phyloP scores from a whole-genome alignment of 2,113 vertebrate genomes.

The Danionella cerebrum region DNA sequence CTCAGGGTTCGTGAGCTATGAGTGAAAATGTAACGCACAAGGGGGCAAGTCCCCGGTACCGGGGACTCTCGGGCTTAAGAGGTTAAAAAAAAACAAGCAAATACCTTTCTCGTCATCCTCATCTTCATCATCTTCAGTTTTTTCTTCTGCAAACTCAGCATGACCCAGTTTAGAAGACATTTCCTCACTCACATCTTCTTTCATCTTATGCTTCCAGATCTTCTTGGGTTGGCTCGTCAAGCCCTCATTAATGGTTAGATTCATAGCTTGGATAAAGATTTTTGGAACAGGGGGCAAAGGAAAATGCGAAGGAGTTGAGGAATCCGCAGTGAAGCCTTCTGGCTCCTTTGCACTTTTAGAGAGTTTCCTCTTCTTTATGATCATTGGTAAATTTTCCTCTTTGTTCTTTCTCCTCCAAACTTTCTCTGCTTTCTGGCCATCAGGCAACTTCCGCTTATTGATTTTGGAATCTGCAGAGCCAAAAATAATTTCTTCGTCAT shows the following conservation, averaged over 20 bases:
- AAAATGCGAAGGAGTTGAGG: slow-evolving; percentile 29
- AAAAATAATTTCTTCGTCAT: not conserved
- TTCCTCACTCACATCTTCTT: slow-evolving; percentile 14
- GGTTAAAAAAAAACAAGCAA: no score
- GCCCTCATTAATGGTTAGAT: slow-evolving; percentile 40
- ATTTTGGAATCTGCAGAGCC: not conserved
- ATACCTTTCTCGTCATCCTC: slow-evolving; percentile 53
- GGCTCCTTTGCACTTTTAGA: slow-evolving; percentile 39
- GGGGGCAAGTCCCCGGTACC: no score
- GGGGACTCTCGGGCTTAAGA: no score
- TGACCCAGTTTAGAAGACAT: slow-evolving; percentile 37
- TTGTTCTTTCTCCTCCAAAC: slow-evolving; percentile 29
- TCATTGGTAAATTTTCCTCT: slow-evolving; percentile 11
- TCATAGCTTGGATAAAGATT: slow-evolving; percentile 45
- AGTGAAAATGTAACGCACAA: no score
- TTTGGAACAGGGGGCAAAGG: slow-evolving; percentile 36
- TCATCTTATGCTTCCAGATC: slow-evolving; percentile 41
- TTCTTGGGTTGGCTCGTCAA: slow-evolving; percentile 49
- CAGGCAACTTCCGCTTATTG: slow-evolving; percentile 42
- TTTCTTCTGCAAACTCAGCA: slow-evolving; percentile 26
- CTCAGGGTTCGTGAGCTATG: no score
- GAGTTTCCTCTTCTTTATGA: slow-evolving; percentile 46
- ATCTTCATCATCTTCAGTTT: slow-evolving; percentile 52
- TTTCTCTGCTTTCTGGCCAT: slow-evolving; percentile 51
- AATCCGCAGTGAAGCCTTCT: slow-evolving; percentile 1